These are phyloP conservation scores for Tenthredo scrophulariae DNA, from an alignment of 2,888 invertebrate genomes.

Conservation along the genomic window DNA sequence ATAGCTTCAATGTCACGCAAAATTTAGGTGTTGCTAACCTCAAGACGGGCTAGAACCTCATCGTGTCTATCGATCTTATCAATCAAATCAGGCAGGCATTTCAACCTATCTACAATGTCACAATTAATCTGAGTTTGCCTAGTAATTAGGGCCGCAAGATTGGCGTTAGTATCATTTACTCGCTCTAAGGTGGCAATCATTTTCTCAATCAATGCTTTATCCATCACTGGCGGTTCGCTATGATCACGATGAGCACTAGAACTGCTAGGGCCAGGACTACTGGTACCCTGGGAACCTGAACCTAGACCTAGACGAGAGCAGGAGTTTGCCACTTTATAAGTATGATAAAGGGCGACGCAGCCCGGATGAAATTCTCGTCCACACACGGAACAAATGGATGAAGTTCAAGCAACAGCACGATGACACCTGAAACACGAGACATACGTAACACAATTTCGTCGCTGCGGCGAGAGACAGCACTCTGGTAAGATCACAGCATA, in stretches of 20 bases:
- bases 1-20: neutral
- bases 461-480: too few relatives aligned
- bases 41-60: neutral
- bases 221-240: neutral
- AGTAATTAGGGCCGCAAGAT: neutral
- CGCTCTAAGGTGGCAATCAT: neutral
- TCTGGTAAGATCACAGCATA: too few relatives aligned
- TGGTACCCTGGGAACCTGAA: too few relatives aligned
- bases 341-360: too few relatives aligned
- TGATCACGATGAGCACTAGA: neutral
- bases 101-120: neutral
- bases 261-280: neutral
- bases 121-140: neutral
- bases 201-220: neutral
- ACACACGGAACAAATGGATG: too few relatives aligned
- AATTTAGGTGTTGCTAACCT: neutral
- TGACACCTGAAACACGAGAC: too few relatives aligned
- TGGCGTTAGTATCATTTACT: neutral
- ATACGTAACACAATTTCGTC: too few relatives aligned
- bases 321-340: too few relatives aligned
- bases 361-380: too few relatives aligned
- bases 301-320: too few relatives aligned
- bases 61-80: neutral
- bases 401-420: too few relatives aligned
- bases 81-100: neutral